Conservation (phyloP, 2,888 invertebrate genomes). For the Spilosoma lubricipeda region DNA sequence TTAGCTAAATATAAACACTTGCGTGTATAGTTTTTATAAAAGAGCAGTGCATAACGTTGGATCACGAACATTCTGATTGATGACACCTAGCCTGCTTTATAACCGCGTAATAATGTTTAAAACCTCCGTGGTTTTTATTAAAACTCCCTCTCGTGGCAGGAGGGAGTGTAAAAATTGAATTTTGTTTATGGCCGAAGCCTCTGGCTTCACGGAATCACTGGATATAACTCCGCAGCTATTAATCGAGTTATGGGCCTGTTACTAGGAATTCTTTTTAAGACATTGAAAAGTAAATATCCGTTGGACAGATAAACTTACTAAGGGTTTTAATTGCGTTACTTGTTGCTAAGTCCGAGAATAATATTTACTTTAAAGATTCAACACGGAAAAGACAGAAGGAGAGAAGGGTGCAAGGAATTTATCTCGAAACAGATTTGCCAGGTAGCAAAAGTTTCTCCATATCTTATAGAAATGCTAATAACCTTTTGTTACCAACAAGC, state of each 20-base stretch:
- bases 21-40: slow-evolving; percentile 18
- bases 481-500: background rate
- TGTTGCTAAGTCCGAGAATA: background rate
- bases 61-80: slow-evolving; percentile 52
- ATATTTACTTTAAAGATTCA: background rate
- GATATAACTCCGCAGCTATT: slow-evolving; percentile 29
- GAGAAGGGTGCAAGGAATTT: background rate
- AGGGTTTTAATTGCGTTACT: background rate
- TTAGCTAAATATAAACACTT: slow-evolving; percentile 13
- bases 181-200: slow-evolving; percentile 22
- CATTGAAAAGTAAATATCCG: slow-evolving; percentile 22
- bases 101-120: slow-evolving; percentile 43
- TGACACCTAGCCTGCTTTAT: slow-evolving; percentile 35
- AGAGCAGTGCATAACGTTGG: slow-evolving; percentile 31
- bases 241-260: slow-evolving; percentile 21
- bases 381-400: background rate
- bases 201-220: slow-evolving; percentile 20
- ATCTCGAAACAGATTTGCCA: background rate
- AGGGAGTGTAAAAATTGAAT: slow-evolving; percentile 26
- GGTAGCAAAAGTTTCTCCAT: background rate
- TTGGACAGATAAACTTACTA: background rate
- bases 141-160: slow-evolving; percentile 3
- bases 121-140: slow-evolving; percentile 23
- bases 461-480: background rate
- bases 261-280: slow-evolving; percentile 21